Evolutionary conservation across 1,140 invertebrate species (phyloP), one percentile per base, ranked within the genome.

Genomic region (Propsilocerus akamusi): DNA sequence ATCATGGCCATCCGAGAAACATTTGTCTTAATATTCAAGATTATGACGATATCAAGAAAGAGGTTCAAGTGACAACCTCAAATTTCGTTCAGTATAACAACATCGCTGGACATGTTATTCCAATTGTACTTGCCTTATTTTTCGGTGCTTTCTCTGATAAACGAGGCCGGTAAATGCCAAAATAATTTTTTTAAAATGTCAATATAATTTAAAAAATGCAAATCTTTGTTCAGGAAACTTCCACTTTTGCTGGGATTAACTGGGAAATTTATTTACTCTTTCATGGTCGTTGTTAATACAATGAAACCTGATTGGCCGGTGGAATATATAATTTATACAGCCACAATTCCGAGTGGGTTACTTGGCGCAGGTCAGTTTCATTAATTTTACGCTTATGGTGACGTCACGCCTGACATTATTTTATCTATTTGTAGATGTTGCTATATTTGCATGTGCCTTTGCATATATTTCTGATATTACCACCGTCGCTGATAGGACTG

Each of bases 131-230:
- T n/a, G 79, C 82, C 0, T 66, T 86, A 25, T 84, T 84, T 59
- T 65, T 83, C 17, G 83, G 83, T 1, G 74, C 82, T 11, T 86
- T 82, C 71, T 83, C 81, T 30, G 82, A 86, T 58, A 74, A 68
- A 25, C 65, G 72, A 2, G 78, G 78, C 1, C 62, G 78, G 20
- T 65, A 65, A 54, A 49, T 47, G 4, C 5, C 11, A 25, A 12
- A 25, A n/a, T n/a, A n/a, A n/a, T n/a, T n/a, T n/a, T n/a, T 25
- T 25, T 25, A 3, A 1, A 3, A 24, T 25, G 10, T 25, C 12
- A 12, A 24, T 25, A 47, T 1, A 25, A 20, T 41, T 41, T 17
- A 20, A 5, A 20, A 37, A 14, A 37, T 37, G 14, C n/a, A 14
- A 46, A n/a, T 46, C n/a, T 24, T 11, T 47, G n/a, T 47, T 10